Conservation (phyloP, 2,797 vertebrate species). For the Taeniopygia guttata region DNA sequence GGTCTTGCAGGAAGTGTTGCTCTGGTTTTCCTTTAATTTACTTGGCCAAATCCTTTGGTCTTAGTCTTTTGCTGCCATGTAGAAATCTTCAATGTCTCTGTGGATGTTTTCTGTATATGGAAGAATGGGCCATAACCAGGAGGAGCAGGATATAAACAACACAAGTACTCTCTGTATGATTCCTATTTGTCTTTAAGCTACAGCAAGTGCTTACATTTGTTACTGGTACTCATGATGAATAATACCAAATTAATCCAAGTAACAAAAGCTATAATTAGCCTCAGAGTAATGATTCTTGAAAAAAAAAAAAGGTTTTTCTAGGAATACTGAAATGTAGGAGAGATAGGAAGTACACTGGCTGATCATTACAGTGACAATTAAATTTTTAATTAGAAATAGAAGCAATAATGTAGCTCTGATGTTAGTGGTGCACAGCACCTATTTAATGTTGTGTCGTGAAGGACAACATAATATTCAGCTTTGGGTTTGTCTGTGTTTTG, state of each 20-base stretch:
- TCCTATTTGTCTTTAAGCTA: neutral
- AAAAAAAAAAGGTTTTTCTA: neutral
- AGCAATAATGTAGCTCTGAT: neutral
- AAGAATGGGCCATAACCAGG: neutral
- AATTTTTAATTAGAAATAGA: neutral
- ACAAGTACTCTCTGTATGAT: neutral
- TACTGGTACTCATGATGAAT: slow-evolving; percentile 2
- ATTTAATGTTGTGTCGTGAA: neutral
- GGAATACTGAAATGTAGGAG: neutral
- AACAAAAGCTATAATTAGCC: slow-evolving; percentile 15
- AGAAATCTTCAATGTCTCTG: neutral
- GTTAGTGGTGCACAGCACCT: neutral
- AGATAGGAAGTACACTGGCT: neutral
- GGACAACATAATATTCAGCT: neutral
- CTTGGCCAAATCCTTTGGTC: slow-evolving; percentile 16
- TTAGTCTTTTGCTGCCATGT: neutral
- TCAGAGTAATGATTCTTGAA: neutral
- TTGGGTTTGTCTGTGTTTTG: neutral
- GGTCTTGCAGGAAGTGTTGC: slow-evolving; percentile 42
- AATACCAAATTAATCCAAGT: slow-evolving; percentile 4
- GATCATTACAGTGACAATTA: neutral
- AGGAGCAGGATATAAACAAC: slow-evolving; percentile 18
- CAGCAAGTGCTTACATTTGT: neutral
- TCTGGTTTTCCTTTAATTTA: slow-evolving; percentile 2
- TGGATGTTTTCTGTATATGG: neutral